Evolutionary conservation across 2,797 vertebrate species (phyloP), one percentile per base, ranked within the genome.

Genomic region (Ptychobarbus kaznakovi): DNA sequence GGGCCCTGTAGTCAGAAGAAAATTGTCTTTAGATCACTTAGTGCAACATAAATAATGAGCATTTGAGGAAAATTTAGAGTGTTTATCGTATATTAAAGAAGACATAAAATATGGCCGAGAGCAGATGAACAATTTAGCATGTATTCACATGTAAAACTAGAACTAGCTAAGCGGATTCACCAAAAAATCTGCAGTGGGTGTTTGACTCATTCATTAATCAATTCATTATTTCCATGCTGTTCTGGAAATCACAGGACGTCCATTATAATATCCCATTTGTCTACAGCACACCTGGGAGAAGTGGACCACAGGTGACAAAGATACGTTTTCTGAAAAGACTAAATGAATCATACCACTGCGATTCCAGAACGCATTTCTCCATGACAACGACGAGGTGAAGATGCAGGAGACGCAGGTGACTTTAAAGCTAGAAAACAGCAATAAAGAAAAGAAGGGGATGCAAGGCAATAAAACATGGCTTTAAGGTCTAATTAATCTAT

Each of bases 231-330:
- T 73, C 6, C 80, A 61, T 72, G 40, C 25, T 46, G 40, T 44
- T 61, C 25, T 44, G 51, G 68, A 20, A 18, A 40, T 49, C 38
- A 38, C 44, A 51, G 61, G 44, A 12, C 20, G 42, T 32, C 68
- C 25, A 72, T 72, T 72, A 72, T 15, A 81, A 38, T 25, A 28
- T 58, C 25, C 53, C 18, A 82, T 73, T 82, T 82, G 81, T 74
- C 81, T 20, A 42, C 9, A 58, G 13, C 35, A 58, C 35, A 81
- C 68, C 53, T 53, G 15, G 32, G 66, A 81, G 13, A 70, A 70
- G 66, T 40, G 68, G 80, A 81, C 35, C 10, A 40, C 16, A 28
- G 68, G 68, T 20, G 35, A 82, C n/a, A 72, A 73, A 82, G 68
- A 82, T 42, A 22, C 51, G 35, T 16, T 56, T 8, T 38, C 63